Base-by-base conservation (phyloP, 2,113 vertebrate species). In the Tupaia tana region DNA sequence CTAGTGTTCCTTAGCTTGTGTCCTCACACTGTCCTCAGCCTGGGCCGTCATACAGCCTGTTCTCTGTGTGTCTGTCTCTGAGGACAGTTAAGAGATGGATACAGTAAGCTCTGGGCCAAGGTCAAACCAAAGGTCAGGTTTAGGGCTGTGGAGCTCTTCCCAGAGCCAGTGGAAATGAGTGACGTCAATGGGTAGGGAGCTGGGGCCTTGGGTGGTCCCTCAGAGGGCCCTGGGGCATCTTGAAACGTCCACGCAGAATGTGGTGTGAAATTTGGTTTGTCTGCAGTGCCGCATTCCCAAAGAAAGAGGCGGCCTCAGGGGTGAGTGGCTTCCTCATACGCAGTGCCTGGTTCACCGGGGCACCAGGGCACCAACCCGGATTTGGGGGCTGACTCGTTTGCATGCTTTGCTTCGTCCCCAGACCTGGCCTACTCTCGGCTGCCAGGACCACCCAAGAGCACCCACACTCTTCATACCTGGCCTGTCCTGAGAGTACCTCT, bases 21-120 rank as follows among this genome's bases (percentile, higher is more conserved):
- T 69, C 15, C 13, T 16, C 16, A 3, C 0, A 0, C 43, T 61
- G 0, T 3, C 8, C 24, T 70, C 86, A 3, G 16, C n/a, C n/a
- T 34, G 10, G 16, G 0, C 8, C 24, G 0, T 24, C 61, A 6
- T 0, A 0, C 20, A 15, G 12, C 22, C 86, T 20, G 31, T 25
- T 52, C 61, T 19, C 20, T 20, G 1, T 7, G 4, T 1, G 56
- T 18, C 52, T 71, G 43, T 43, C 71, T 9, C 20, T 12, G 5
- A 54, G 69, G 25, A n/a, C 6, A 58, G 12, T 24, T 24, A 22
- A 22, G 24, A 43, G 27, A 27, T 18, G 18, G 4, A 29, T 58
- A 10, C 80, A 16, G 59, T 19, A 7, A 20, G 18, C 34, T 69
- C 58, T 10, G 29, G 61, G 71, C 58, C 5, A 1, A 20, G 6